phyloP scores from a whole-genome alignment of 2,797 vertebrate species.

The Hozukius guyotensis region DNA sequence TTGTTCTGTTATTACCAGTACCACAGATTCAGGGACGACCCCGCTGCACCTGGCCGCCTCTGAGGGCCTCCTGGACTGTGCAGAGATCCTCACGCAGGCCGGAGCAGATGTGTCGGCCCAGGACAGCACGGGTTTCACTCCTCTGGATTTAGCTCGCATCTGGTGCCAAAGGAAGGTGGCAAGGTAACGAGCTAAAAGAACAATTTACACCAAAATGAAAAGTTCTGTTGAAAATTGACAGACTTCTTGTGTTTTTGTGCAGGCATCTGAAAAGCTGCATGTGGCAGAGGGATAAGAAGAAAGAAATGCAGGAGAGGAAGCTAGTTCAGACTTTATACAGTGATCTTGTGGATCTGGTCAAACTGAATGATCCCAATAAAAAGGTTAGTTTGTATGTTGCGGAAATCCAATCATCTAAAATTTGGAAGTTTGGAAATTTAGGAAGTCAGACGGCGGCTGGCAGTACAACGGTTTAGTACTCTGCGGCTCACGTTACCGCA shows the following conservation, averaged over 20 bases:
- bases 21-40: constrained; percentile 64
- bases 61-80: constrained; percentile 71
- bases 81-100: constrained; percentile 55
- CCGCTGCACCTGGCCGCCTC: constrained; percentile 77
- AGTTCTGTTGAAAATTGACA: not conserved
- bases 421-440: no score
- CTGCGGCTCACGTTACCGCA: no score
- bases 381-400: constrained; percentile 33
- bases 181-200: constrained; percentile 49
- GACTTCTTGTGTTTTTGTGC: not conserved
- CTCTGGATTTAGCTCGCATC: constrained; percentile 71
- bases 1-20: constrained; percentile 30
- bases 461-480: no score
- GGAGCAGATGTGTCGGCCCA: constrained; percentile 67
- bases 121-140: constrained; percentile 67
- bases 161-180: constrained; percentile 65
- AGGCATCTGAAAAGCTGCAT: constrained; percentile 64
- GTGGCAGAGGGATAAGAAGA: constrained; percentile 57
- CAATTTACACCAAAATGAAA: not conserved
- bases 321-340: constrained; percentile 32
- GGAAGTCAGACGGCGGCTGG: no score
- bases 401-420: not conserved
- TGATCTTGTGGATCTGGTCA: constrained; percentile 45
- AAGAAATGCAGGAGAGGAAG: constrained; percentile 55
- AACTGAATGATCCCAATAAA: not conserved